Conservation (phyloP, 92 coral and sea anemone species). For the Parazoanthus darwini region DNA sequence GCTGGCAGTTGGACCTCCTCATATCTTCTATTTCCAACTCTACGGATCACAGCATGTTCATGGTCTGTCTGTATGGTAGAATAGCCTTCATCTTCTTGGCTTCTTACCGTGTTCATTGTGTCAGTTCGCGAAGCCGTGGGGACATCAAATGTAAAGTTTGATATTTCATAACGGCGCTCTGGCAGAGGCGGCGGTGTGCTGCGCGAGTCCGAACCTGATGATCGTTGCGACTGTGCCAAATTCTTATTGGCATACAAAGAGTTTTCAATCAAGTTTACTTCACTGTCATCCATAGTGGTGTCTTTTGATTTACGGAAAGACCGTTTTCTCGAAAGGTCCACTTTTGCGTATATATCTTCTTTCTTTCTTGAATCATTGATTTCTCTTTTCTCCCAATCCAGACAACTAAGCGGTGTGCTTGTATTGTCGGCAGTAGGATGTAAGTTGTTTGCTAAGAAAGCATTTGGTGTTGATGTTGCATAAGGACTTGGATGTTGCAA, state of each 20-base stretch:
- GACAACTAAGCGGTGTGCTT: slow-evolving; percentile 59
- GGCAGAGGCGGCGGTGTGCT: slow-evolving; percentile 75
- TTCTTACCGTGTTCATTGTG: slow-evolving; percentile 55
- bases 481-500: slow-evolving; percentile 55
- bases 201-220: slow-evolving; percentile 37
- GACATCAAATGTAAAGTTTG: slow-evolving; percentile 47
- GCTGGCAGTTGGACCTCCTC: slow-evolving; percentile 44
- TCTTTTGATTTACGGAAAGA: slow-evolving; percentile 78
- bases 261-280: slow-evolving; percentile 80
- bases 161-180: slow-evolving; percentile 39
- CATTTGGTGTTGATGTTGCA: slow-evolving; percentile 85
- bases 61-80: slow-evolving; percentile 62
- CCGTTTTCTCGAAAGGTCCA: slow-evolving; percentile 72
- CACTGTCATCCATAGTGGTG: slow-evolving; percentile 73
- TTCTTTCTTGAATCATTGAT: slow-evolving; percentile 30
- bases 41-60: not conserved
- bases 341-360: slow-evolving; percentile 66
- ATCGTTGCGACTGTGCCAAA: slow-evolving; percentile 57
- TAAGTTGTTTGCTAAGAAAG: slow-evolving; percentile 58
- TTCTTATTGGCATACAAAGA: slow-evolving; percentile 78
- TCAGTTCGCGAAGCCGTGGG: slow-evolving; percentile 63
- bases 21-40: slow-evolving; percentile 33
- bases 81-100: slow-evolving; percentile 80
- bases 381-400: slow-evolving; percentile 71
- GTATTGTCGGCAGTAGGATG: slow-evolving; percentile 30